Conservation (phyloP, 1,140 invertebrate species). For the Cherax destructor region DNA sequence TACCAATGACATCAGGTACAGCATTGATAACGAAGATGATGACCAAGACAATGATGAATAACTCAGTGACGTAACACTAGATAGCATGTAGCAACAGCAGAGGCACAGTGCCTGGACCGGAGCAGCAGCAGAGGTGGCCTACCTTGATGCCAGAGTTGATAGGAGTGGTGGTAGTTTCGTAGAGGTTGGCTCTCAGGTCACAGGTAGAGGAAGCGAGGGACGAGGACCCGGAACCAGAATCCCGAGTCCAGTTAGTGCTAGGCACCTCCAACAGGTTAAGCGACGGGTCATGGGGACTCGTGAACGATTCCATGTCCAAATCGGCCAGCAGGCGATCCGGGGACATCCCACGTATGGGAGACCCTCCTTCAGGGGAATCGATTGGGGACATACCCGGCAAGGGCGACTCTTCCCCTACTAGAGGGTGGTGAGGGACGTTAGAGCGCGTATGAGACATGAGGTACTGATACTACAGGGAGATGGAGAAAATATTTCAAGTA, state of each 20-base stretch:
- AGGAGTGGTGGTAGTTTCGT: conserved; percentile 23
- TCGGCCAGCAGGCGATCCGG: conserved; percentile 56
- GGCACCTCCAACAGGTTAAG: conserved; percentile 68
- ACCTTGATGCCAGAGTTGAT: neutral
- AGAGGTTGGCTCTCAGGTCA: conserved; percentile 40
- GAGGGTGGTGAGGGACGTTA: conserved; percentile 63
- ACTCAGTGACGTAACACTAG: no score
- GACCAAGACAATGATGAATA: no score
- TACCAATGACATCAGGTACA: no score
- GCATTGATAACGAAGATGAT: no score
- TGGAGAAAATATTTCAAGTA: no score
- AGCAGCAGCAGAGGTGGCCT: neutral
- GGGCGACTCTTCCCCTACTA: conserved; percentile 58
- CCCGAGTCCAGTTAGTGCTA: conserved; percentile 67
- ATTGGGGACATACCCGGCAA: conserved; percentile 24
- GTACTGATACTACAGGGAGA: neutral
- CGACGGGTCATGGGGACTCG: conserved; percentile 59
- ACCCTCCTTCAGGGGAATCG: conserved; percentile 26
- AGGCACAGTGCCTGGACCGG: no score
- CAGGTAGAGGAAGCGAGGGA: conserved; percentile 54
- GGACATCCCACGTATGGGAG: conserved; percentile 49
- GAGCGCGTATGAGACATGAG: conserved; percentile 49
- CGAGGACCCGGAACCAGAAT: neutral
- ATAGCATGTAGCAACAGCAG: no score
- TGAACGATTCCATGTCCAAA: conserved; percentile 45